Base-by-base conservation (phyloP, 2,113 vertebrate genomes). In the Tupaia tana region DNA sequence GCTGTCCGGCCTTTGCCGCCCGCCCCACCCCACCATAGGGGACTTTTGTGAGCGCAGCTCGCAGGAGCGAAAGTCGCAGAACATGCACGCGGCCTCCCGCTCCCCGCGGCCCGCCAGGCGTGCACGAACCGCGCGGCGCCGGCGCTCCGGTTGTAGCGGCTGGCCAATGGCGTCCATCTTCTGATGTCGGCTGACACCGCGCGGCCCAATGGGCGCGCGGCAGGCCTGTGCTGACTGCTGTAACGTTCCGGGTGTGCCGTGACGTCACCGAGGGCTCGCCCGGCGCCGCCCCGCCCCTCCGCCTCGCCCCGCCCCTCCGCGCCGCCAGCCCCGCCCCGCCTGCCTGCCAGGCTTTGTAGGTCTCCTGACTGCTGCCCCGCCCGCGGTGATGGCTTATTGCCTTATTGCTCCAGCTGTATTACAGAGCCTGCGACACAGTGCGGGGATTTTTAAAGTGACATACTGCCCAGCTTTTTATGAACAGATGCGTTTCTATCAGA, bases 151-250 rank as follows among this genome's bases (percentile, higher is more conserved):
- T 98, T 98, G 98, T 98, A 98, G 98, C 97, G 97, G 82, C 97
- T 97, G 95, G 97, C 99, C 99, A 99, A 99, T 99, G 93, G 97
- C 96, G 91, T 96, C 98, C 98, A 98, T 99, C 99, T 99, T 99
- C 98, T 99, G 99, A 99, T 99, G 99, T 99, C 99, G 99, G 99
- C 99, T 99, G 99, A 99, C 99, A 97, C 94, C 86, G 97, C 82
- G 75, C 94, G 97, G 97, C 84, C 99, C 99, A 99, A 99, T 99
- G 96, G 98, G 96, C 96, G 96, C 52, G 96, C 98, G 95, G 98
- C 97, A 98, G 97, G 97, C 98, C 98, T 99, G 98, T 99, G 98
- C 98, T 98, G 98, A 99, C 98, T 98, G 98, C 96, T 31, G 97
- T 3, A 95, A 97, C 98, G 98, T 97, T 97, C 97, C 97, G 98